A percentile compares a stretch with the other conserved stretches of the same genome.
Conservation (phyloP, 2,113 vertebrate genomes). For the Vimba vimba region DNA sequence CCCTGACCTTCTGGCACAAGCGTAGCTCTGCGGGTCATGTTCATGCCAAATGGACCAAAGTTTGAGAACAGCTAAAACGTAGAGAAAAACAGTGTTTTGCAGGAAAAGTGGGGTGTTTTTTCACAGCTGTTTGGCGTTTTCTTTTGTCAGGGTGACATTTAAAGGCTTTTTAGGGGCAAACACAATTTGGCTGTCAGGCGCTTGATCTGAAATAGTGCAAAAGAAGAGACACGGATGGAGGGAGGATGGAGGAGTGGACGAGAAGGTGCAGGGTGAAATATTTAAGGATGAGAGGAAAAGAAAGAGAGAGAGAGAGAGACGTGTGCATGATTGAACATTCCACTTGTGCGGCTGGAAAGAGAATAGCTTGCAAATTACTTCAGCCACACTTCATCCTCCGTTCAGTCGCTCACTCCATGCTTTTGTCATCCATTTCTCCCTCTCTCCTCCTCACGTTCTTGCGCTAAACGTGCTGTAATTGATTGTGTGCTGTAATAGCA, state of each 20-base stretch:
- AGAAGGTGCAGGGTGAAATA: conserved; percentile 3
- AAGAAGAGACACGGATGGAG: conserved; percentile 25
- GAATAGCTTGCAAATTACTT: conserved; percentile 74
- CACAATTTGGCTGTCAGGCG: conserved; percentile 80
- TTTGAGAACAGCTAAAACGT: conserved; percentile 48
- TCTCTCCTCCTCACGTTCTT: conserved; percentile 31
- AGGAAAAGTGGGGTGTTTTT: conserved; percentile 62
- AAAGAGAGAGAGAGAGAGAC: conserved; percentile 42
- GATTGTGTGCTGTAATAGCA: conserved; percentile 79
- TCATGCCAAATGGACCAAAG: conserved; percentile 57
- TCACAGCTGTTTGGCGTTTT: conserved; percentile 62
- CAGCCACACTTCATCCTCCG: conserved; percentile 65
- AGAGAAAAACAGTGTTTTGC: conserved; percentile 47
- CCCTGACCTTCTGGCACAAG: no score
- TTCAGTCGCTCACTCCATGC: background rate
- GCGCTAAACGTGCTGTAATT: conserved; percentile 75
- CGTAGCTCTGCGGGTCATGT: background rate
- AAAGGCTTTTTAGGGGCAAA: conserved; percentile 74
- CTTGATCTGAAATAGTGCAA: conserved; percentile 66
- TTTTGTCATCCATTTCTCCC: conserved; percentile 36
- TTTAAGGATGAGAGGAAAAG: conserved; percentile 30
- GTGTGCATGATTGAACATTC: conserved; percentile 71
- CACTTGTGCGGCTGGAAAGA: conserved; percentile 68
- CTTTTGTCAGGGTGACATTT: conserved; percentile 69
- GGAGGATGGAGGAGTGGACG: conserved; percentile 22